Conservation (phyloP, 1,140 invertebrate species). For the Hypothenemus hampei region DNA sequence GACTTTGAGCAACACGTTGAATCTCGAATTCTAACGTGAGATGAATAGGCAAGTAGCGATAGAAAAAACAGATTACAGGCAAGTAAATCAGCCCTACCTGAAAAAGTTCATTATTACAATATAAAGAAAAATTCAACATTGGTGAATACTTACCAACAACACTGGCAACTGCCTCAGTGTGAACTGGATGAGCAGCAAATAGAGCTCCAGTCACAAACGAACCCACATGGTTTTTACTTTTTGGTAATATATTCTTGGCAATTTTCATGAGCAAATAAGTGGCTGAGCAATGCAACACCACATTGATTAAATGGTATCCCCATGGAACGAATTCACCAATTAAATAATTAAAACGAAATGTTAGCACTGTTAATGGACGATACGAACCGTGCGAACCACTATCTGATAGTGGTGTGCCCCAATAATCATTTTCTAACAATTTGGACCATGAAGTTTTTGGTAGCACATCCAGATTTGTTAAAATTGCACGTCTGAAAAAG, state of each 20-base stretch:
- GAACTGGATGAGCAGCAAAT: constrained; percentile 94
- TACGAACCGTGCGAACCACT: constrained; percentile 90
- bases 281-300: constrained; percentile 76
- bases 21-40: constrained; percentile 57
- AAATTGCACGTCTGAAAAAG: constrained; percentile 76
- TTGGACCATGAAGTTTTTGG: constrained; percentile 68
- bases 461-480: constrained; percentile 80
- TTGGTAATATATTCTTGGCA: constrained; percentile 59
- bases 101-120: neutral
- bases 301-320: constrained; percentile 89
- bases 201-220: constrained; percentile 75
- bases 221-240: constrained; percentile 55
- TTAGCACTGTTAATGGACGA: constrained; percentile 84
- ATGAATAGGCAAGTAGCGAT: constrained; percentile 76
- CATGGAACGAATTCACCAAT: constrained; percentile 81
- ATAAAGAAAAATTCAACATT: neutral
- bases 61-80: constrained; percentile 87
- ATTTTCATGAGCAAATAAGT: constrained; percentile 73
- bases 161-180: constrained; percentile 93
- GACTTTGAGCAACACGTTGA: constrained; percentile 29
- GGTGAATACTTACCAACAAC: constrained; percentile 72
- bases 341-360: constrained; percentile 87
- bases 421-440: constrained; percentile 82
- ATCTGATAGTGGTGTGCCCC: constrained; percentile 83
- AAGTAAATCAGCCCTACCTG: constrained; percentile 77